These are phyloP conservation scores for Tanypteryx hageni DNA, from an alignment of 2,888 invertebrate genomes.

Conservation along the genomic window DNA sequence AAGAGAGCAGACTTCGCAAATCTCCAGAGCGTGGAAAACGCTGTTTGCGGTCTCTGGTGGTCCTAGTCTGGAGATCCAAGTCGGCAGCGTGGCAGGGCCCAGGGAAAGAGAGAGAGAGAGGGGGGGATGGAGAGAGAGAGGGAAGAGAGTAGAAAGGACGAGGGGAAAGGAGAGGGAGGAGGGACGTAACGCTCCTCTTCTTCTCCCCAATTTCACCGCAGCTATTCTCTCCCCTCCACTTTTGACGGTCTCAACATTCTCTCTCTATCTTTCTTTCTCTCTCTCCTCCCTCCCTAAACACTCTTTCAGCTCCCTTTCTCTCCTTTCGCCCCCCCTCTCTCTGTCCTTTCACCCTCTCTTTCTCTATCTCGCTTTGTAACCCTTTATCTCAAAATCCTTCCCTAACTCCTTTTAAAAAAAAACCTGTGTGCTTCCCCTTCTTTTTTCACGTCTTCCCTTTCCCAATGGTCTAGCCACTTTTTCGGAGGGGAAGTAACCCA, in stretches of 20 bases:
- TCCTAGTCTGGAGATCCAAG: conserved; percentile 49
- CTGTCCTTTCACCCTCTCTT: not conserved
- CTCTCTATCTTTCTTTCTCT: not conserved
- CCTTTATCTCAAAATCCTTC: conserved; percentile 57
- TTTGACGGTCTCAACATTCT: not conserved
- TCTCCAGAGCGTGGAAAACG: conserved; percentile 57
- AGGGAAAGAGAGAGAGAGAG: not conserved
- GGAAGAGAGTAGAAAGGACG: too few relatives aligned
- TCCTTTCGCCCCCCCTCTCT: not conserved
- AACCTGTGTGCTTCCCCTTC: not conserved
- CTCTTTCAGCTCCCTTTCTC: not conserved
- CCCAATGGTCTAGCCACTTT: conserved; percentile 18
- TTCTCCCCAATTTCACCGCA: not conserved
- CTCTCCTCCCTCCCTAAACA: not conserved
- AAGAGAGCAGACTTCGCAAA: conserved; percentile 44
- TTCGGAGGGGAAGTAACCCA: not conserved
- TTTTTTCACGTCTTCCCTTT: not conserved
- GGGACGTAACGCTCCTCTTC: not conserved
- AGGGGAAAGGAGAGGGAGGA: too few relatives aligned
- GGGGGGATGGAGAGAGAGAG: not conserved
- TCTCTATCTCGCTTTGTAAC: not conserved
- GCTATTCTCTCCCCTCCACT: not conserved
- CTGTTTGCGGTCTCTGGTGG: conserved; percentile 58
- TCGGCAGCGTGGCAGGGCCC: not conserved
- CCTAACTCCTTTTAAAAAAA: conserved; percentile 36